phyloP scores from a whole-genome alignment of 2,888 invertebrate species.

The Euproctis similis region DNA sequence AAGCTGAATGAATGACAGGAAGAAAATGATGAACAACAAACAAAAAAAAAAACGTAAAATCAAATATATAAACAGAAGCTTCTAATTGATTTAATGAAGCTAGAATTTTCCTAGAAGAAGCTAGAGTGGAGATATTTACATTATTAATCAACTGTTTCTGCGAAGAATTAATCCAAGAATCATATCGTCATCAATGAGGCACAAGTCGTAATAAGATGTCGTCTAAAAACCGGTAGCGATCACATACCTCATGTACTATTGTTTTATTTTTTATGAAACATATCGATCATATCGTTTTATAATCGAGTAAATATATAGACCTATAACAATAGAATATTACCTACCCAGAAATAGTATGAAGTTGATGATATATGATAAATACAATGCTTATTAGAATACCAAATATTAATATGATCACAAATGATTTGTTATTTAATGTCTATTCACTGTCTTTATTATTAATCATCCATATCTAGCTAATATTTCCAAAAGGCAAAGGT shows the following conservation, averaged over 20 bases:
- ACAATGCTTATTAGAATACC: slow-evolving; percentile 31
- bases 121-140: slow-evolving; percentile 14
- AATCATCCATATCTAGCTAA: slow-evolving; percentile 31
- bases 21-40: no score
- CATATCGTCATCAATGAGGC: slow-evolving; percentile 22
- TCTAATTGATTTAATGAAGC: slow-evolving; percentile 13
- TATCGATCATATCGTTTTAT: slow-evolving; percentile 47
- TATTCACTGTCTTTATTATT: slow-evolving; percentile 32
- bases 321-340: slow-evolving; percentile 50
- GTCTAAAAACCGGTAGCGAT: slow-evolving; percentile 36
- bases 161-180: slow-evolving; percentile 12
- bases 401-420: slow-evolving; percentile 30
- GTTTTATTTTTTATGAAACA: slow-evolving; percentile 47
- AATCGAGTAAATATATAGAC: slow-evolving; percentile 50
- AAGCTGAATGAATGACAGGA: no score
- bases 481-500: no score
- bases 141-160: slow-evolving; percentile 18
- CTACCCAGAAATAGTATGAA: slow-evolving; percentile 44
- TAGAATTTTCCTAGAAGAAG: slow-evolving; percentile 21
- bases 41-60: slow-evolving; percentile 5
- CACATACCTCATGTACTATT: slow-evolving; percentile 40
- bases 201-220: slow-evolving; percentile 19
- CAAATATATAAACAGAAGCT: slow-evolving; percentile 9
- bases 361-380: slow-evolving; percentile 35
- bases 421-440: slow-evolving; percentile 35